phyloP scores from a whole-genome alignment of 2,113 vertebrate species.

The Typhlomys cinereus region DNA sequence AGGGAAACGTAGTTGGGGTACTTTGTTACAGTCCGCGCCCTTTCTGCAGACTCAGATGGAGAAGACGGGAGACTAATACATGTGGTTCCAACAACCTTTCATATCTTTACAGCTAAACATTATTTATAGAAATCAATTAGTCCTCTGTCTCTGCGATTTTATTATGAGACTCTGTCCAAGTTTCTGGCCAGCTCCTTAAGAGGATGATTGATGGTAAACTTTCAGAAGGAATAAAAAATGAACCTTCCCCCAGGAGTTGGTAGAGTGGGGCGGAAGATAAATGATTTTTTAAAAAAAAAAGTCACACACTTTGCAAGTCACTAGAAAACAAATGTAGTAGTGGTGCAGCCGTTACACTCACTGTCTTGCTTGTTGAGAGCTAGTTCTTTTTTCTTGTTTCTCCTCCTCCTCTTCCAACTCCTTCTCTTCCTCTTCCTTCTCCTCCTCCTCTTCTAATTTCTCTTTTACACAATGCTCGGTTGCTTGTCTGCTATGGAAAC shows the following conservation, averaged over 20 bases:
- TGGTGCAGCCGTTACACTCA: slow-evolving; percentile 58
- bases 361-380: not conserved
- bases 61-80: slow-evolving; percentile 75
- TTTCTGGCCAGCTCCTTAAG: slow-evolving; percentile 79
- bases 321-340: slow-evolving; percentile 62
- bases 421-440: not conserved
- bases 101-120: slow-evolving; percentile 80
- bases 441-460: not conserved
- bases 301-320: slow-evolving; percentile 40
- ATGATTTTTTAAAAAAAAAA: slow-evolving; percentile 73
- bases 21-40: slow-evolving; percentile 61
- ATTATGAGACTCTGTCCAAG: slow-evolving; percentile 79
- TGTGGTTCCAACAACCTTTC: slow-evolving; percentile 77
- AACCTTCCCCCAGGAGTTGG: slow-evolving; percentile 68
- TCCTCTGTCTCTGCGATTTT: slow-evolving; percentile 81
- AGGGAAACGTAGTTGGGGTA: slow-evolving; percentile 59
- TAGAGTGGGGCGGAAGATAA: slow-evolving; percentile 70
- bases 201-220: slow-evolving; percentile 78
- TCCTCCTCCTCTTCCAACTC: fast-evolving
- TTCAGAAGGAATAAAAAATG: slow-evolving; percentile 79
- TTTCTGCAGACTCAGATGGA: slow-evolving; percentile 70
- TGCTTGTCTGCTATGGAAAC: slow-evolving; percentile 71
- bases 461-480: not conserved
- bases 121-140: slow-evolving; percentile 84
- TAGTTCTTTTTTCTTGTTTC: not conserved